Conservation (phyloP, 2,113 vertebrate species). For the Empidonax alnorum region DNA sequence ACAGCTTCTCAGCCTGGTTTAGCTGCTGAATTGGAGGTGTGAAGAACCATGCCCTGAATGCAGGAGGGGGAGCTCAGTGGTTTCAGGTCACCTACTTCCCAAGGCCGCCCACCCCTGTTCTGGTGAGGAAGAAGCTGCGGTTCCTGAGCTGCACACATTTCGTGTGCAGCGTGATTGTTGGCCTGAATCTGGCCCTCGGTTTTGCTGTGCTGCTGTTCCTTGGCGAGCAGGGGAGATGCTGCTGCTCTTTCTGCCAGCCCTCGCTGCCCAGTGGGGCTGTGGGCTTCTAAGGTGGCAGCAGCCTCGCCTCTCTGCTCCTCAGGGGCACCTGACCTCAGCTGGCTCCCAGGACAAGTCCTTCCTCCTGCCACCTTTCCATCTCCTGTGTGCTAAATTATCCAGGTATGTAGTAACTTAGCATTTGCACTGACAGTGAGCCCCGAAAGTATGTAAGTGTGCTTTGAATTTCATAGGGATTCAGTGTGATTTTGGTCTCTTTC, state of each 20-base stretch:
- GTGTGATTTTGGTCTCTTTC: not conserved
- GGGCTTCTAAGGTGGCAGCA: not conserved
- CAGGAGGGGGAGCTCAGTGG: not conserved
- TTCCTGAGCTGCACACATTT: not conserved
- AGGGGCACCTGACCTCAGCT: not conserved
- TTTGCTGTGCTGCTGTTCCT: not conserved
- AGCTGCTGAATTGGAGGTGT: not conserved
- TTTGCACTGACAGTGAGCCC: not conserved
- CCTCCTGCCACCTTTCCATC: accelerated
- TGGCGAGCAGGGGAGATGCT: accelerated
- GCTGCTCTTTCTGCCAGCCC: not conserved
- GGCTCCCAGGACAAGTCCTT: not conserved
- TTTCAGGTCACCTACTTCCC: not conserved
- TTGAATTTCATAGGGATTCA: not conserved
- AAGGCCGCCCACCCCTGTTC: not conserved
- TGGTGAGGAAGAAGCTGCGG: not conserved
- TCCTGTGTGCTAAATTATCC: not conserved
- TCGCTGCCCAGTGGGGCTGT: accelerated
- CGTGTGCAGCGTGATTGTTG: too few relatives aligned
- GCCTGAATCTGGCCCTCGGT: not conserved
- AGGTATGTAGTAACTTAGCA: not conserved
- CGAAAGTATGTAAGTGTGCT: not conserved
- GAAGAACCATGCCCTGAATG: not conserved
- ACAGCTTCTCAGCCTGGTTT: not conserved
- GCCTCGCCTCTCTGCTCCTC: not conserved